Evolutionary conservation across 2,797 vertebrate species (phyloP).

Genomic region (Todus mexicanus): DNA sequence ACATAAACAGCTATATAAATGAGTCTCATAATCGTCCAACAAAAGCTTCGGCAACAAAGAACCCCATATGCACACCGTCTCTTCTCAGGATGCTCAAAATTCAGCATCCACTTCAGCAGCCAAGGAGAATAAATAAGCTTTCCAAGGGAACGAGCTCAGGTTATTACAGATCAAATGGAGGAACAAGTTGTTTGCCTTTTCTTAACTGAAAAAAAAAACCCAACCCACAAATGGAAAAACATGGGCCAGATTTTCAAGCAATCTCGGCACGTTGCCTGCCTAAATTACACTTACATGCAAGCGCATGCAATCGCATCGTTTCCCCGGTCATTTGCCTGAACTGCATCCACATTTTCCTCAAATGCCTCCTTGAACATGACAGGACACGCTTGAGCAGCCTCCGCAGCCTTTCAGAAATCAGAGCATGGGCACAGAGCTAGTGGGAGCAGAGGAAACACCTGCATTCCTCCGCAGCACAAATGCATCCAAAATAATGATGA

Average conservation of each 20-base stretch:
- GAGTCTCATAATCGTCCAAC: constrained; percentile 35
- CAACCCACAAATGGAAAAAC: constrained; percentile 20
- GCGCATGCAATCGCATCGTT: constrained; percentile 10
- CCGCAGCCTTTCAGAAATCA: constrained; percentile 9
- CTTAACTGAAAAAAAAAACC: not conserved
- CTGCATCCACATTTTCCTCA: constrained; percentile 57
- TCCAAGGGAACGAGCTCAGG: constrained; percentile 27
- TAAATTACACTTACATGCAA: constrained; percentile 40
- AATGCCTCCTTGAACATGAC: constrained; percentile 35
- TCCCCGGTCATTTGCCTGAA: constrained; percentile 41
- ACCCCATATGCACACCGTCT: not conserved
- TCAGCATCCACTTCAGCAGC: constrained; percentile 9
- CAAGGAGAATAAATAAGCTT: constrained; percentile 45
- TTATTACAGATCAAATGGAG: constrained; percentile 42
- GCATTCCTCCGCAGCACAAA: constrained; percentile 38
- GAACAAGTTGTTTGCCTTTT: constrained; percentile 40
- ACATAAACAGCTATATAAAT: constrained; percentile 44
- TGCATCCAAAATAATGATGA: constrained; percentile 26
- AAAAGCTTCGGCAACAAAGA: constrained; percentile 34
- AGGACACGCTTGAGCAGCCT: not conserved
- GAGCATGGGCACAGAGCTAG: not conserved
- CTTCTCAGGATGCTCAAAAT: constrained; percentile 30
- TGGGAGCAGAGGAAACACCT: constrained; percentile 56
- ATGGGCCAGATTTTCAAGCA: constrained; percentile 40
- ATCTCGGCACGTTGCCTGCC: not conserved